Percentiles rank a stretch among this genome's conserved stretches.
phyloP scores from a whole-genome alignment of 2,113 vertebrate genomes.

The Strigops habroptila region DNA sequence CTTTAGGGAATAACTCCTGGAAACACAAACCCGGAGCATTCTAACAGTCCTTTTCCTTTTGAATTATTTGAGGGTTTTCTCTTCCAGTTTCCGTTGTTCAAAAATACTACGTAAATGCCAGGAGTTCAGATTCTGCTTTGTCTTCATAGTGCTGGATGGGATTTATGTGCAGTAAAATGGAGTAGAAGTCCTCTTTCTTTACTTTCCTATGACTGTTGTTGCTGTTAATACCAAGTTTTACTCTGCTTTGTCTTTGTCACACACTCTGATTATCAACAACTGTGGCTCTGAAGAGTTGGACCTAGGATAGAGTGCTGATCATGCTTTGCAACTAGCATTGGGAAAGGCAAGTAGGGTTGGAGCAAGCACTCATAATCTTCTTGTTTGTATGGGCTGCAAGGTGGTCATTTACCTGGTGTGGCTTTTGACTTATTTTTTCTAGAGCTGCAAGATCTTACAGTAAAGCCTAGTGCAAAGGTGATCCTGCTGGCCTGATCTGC shows the following conservation, averaged over 20 bases:
- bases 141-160: neutral
- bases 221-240: neutral
- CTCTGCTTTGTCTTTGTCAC: neutral
- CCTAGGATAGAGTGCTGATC: neutral
- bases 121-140: neutral
- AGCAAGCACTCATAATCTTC: fast-evolving
- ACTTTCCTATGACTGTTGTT: neutral
- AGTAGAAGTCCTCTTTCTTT: neutral
- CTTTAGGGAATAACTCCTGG: neutral
- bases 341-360: neutral
- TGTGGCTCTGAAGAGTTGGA: neutral
- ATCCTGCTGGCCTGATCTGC: neutral
- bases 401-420: neutral
- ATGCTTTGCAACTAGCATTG: neutral
- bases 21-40: neutral
- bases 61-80: neutral
- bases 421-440: neutral
- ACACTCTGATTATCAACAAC: neutral
- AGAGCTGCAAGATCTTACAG: neutral
- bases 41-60: neutral
- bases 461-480: neutral
- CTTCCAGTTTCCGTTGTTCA: neutral
- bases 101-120: neutral
- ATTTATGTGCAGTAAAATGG: neutral
- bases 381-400: neutral